Evolutionary conservation across 2,888 invertebrate species (phyloP).

Genomic region (Apeira syringaria): DNA sequence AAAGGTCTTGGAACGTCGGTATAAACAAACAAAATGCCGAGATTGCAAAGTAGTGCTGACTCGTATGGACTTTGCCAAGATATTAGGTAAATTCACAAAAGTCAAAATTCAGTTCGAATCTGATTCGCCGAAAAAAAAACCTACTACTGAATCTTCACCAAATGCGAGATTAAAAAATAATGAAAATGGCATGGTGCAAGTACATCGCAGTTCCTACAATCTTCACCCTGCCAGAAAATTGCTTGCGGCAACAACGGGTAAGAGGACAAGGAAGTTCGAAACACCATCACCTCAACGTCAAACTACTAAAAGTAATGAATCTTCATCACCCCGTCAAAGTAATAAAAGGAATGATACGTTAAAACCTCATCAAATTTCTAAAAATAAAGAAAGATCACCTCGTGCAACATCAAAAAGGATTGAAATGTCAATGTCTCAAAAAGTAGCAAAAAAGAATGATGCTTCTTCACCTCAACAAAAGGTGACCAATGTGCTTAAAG

Average conservation of each 20-base stretch:
- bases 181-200: slow-evolving; percentile 75
- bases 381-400: not conserved
- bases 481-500: slow-evolving; percentile 53
- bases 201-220: slow-evolving; percentile 60
- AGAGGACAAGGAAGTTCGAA: slow-evolving; percentile 42
- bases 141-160: slow-evolving; percentile 38
- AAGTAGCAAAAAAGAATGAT: slow-evolving; percentile 2
- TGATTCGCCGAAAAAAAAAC: slow-evolving; percentile 56
- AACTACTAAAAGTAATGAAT: slow-evolving; percentile 3
- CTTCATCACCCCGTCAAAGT: not conserved
- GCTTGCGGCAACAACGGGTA: slow-evolving; percentile 33
- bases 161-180: slow-evolving; percentile 65
- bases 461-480: not conserved
- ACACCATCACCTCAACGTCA: slow-evolving; percentile 27
- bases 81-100: slow-evolving; percentile 77
- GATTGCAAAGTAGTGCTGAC: slow-evolving; percentile 73
- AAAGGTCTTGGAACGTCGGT: slow-evolving; percentile 65
- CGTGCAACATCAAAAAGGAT: slow-evolving; percentile 27
- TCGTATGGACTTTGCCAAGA: slow-evolving; percentile 78
- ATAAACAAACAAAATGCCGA: slow-evolving; percentile 71
- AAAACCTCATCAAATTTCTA: slow-evolving; percentile 23
- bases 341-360: slow-evolving; percentile 36
- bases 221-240: slow-evolving; percentile 56
- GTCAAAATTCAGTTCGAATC: slow-evolving; percentile 78
- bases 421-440: slow-evolving; percentile 29